Conservation (phyloP, 1,140 invertebrate species). For the Sesamia nonagrioides region DNA sequence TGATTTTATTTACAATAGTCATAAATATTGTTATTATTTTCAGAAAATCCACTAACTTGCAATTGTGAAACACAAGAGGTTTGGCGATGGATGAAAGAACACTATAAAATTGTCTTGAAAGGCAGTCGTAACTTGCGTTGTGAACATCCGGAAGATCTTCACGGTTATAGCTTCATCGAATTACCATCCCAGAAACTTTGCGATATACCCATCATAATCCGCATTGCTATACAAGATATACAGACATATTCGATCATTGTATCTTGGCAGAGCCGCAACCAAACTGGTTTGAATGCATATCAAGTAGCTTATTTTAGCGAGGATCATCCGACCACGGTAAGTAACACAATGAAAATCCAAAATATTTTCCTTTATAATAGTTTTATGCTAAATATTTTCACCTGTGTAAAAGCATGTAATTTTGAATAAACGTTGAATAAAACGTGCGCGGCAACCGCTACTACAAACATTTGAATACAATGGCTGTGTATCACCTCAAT, state of each 20-base stretch:
- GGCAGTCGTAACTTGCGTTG: conserved; percentile 90
- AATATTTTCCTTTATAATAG: conserved; percentile 21
- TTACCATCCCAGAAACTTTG: conserved; percentile 94
- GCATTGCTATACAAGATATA: conserved; percentile 95
- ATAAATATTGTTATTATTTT: conserved; percentile 63
- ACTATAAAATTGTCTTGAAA: conserved; percentile 90
- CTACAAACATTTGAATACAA: conserved; percentile 85
- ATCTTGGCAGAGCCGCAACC: conserved; percentile 96
- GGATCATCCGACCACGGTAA: conserved; percentile 86
- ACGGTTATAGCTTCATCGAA: conserved; percentile 92
- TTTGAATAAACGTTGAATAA: conserved; percentile 62
- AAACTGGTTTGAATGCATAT: conserved; percentile 94
- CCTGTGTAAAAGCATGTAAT: conserved; percentile 59
- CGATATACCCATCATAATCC: conserved; percentile 92
- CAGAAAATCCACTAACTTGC: conserved; percentile 95
- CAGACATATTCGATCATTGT: conserved; percentile 95
- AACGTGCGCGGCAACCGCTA: conserved; percentile 71
- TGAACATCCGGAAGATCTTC: conserved; percentile 92
- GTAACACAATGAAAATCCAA: conserved; percentile 34
- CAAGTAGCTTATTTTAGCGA: conserved; percentile 94
- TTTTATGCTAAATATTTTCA: conserved; percentile 50
- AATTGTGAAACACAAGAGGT: conserved; percentile 94
- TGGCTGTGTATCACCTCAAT: conserved; percentile 84
- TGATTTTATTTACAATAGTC: background rate
- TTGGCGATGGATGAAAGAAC: conserved; percentile 96